A percentile compares a stretch with the other conserved stretches of the same genome.
phyloP scores from a whole-genome alignment of 2,888 invertebrate species.

The Ennomos erosarius region DNA sequence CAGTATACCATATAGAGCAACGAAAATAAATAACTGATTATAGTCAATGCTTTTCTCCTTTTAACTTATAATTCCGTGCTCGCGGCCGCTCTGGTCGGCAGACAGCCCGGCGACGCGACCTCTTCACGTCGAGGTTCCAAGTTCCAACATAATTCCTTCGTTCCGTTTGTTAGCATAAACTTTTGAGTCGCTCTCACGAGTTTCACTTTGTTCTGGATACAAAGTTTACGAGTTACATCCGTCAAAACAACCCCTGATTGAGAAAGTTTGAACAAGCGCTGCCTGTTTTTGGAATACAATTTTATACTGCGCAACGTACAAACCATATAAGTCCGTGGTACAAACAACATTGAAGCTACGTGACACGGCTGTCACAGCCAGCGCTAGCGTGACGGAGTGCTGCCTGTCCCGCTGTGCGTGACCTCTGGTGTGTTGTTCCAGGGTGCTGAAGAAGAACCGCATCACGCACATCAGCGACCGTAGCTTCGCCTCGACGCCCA shows the following conservation, averaged over 20 bases:
- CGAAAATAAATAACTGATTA: too few relatives aligned
- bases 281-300: too few relatives aligned
- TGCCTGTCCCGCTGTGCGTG: too few relatives aligned
- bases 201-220: conserved; percentile 7
- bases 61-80: neutral
- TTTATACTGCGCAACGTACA: too few relatives aligned
- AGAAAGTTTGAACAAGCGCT: conserved; percentile 8
- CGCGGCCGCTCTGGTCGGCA: neutral
- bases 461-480: conserved; percentile 91
- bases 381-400: neutral
- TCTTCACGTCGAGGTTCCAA: neutral
- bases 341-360: neutral
- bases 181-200: conserved; percentile 3
- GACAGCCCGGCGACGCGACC: conserved; percentile 1
- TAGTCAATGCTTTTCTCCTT: too few relatives aligned
- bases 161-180: conserved; percentile 12
- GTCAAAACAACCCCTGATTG: conserved; percentile 17
- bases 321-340: neutral
- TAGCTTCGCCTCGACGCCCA: conserved; percentile 92
- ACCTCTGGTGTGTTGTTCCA: conserved; percentile 65
- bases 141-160: conserved; percentile 4
- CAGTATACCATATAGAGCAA: too few relatives aligned
- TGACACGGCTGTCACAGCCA: neutral
- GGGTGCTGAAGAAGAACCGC: conserved; percentile 94
- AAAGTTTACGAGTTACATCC: conserved; percentile 18